phyloP scores from a whole-genome alignment of 2,888 invertebrate genomes.

The Agrilus biguttatus region DNA sequence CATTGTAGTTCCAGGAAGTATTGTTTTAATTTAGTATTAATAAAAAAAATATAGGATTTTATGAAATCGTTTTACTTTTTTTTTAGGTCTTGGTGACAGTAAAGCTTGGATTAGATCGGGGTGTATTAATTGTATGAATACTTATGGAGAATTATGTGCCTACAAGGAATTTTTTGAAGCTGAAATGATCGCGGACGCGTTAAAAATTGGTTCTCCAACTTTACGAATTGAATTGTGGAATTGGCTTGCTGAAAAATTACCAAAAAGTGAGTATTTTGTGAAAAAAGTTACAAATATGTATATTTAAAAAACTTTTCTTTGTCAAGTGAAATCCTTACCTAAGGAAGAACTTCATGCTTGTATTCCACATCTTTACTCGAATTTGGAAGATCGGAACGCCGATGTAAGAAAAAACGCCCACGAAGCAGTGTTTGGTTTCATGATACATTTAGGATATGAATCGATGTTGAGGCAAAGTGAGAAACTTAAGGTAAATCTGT shows the following conservation, averaged over 20 bases:
- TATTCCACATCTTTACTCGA: constrained; percentile 62
- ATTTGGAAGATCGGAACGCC: constrained; percentile 79
- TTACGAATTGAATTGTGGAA: constrained; percentile 67
- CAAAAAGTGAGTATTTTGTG: constrained; percentile 38
- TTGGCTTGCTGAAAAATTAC: constrained; percentile 75
- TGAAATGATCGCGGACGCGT: constrained; percentile 78
- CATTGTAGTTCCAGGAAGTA: no score
- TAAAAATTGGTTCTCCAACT: constrained; percentile 73
- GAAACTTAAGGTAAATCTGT: constrained; percentile 58
- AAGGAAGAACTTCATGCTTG: constrained; percentile 70
- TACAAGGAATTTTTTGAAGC: constrained; percentile 72
- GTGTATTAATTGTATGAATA: constrained; percentile 69
- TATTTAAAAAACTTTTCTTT: constrained; percentile 2
- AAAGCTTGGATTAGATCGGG: constrained; percentile 69
- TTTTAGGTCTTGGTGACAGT: constrained; percentile 47
- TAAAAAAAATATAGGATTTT: not conserved
- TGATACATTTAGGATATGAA: constrained; percentile 84
- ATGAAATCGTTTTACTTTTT: constrained; percentile 3
- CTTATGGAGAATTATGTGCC: constrained; percentile 73
- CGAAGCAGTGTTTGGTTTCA: constrained; percentile 80
- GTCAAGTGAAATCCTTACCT: constrained; percentile 52
- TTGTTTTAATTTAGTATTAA: not conserved
- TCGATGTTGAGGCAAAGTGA: constrained; percentile 59
- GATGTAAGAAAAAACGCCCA: constrained; percentile 84
- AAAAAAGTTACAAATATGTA: not conserved